Base-by-base conservation (phyloP, 2,888 invertebrate genomes). In the Drosophila paracracens region DNA sequence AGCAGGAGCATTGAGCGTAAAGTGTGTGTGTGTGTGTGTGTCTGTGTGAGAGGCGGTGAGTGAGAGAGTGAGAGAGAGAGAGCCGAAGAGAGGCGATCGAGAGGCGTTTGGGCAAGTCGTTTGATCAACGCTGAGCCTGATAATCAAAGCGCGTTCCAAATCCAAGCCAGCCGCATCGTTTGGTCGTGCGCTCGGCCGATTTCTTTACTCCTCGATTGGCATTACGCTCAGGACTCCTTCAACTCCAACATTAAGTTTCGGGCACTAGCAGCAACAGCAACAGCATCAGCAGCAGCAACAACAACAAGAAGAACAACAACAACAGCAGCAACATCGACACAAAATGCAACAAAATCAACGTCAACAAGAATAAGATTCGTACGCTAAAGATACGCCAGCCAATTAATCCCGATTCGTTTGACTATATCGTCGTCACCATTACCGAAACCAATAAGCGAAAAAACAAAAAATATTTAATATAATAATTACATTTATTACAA, bases 141-240 rank as follows among this genome's bases (percentile, higher is more conserved):
- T 75, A 71, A 78, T 89, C 86, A 88, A 88, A 88, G 75, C 83
- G 78, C 81, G 80, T 88, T 88, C 70, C 83, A 88, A 86, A 84
- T 84, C 84, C 81, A 84, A 88, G 72, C 82, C 83, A 83, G 79
- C 65, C 76, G 74, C 89, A 88, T 78, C 86, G 83, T 80, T 83
- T 54, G 85, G 76, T 88, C 72, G 85, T 65, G 78, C 83, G 76
- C 76, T 76, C 79, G 69, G 74, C 33, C 82, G 72, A 54, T 46
- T 38, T 43, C 27, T 58, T 53, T 48, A 75, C 56, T 76, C 72
- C 67, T 59, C 65, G 53, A 58, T 57, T 60, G 63, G 63, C 31
- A 36, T 52, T 60, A 27, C 50, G 33, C 43, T 31, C 65, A 71
- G 74, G 75, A 74, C 69, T 35, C 51, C 29, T 27, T 4, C 27